Evolutionary conservation across 2,113 vertebrate species (phyloP), one percentile per base, ranked within the genome.

Genomic region (Albula glossodonta): DNA sequence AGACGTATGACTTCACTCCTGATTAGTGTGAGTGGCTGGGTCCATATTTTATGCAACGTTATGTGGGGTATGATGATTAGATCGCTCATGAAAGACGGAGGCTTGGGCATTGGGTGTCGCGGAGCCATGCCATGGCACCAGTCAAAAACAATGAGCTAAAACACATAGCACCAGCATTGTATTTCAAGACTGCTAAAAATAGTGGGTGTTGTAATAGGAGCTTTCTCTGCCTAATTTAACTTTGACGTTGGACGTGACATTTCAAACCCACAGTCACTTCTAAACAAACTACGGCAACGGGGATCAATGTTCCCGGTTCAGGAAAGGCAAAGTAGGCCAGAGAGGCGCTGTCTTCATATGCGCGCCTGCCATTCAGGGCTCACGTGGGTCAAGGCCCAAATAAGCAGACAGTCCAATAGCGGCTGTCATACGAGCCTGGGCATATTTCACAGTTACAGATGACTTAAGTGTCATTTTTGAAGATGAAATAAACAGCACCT

Each of bases 371-470:
- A 8, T 10, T 74, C 70, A 7, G 2, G 17, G 9, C 49, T 81
- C 78, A 22, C 12, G 11, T 2, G 60, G 83, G 60, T 82, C 17
- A 22, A 19, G 85, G 56, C 41, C 51, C 51, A 52, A 77, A 3
- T n/a, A 41, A 80, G 60, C 79, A 82, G 60, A 51, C 80, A 41
- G 51, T 52, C 48, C 19, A n/a, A 31, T 31, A 17, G 31, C 51
- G 41, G 51, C 85, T 78, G 85, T 77, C 53, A 48, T 13, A 53
- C 56, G 12, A 53, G 25, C 19, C 25, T 8, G 63, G 60, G 53
- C 31, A 53, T 8, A 82, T 82, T 82, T 86, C 85, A 82, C 85
- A 86, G 41, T 86, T 86, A 86, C 85, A 86, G 51, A 86, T 86
- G 79, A 86, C 81, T 86, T 31, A 82, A 82, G 60, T 82, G 80